Conservation (phyloP, 2,888 invertebrate genomes). For the Salticus scenicus region DNA sequence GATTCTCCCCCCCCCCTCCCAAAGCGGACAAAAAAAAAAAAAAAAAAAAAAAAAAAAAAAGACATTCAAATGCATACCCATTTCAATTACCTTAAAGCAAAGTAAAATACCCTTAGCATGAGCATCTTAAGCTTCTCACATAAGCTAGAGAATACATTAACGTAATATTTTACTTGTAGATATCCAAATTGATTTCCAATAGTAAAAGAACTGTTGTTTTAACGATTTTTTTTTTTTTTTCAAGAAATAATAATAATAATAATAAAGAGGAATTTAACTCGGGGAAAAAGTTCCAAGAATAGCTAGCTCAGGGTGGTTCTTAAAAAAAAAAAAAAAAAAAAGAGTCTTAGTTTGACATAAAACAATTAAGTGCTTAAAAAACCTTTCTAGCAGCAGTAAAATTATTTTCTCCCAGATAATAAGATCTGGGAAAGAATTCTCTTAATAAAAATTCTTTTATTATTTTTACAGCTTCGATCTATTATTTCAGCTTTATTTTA, state of each 20-base stretch:
- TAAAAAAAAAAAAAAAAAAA: background rate
- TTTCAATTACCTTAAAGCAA: background rate
- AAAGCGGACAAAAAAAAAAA: no score
- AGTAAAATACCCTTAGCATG: background rate
- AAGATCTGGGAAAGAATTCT: background rate
- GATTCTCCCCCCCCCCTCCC: no score
- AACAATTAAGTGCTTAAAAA: constrained; percentile 12
- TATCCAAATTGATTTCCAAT: constrained; percentile 6
- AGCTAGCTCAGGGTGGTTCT: background rate
- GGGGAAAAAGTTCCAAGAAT: background rate
- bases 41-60: background rate
- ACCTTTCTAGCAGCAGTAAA: background rate
- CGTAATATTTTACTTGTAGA: background rate
- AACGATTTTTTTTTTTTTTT: background rate
- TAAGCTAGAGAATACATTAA: constrained; percentile 1
- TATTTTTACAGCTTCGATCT: background rate
- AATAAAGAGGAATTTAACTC: background rate
- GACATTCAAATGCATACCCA: background rate
- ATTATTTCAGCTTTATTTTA: no score
- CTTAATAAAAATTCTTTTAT: background rate
- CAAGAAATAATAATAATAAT: no score
- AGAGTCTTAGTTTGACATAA: constrained; percentile 11
- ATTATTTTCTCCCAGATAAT: background rate
- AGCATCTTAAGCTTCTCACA: background rate
- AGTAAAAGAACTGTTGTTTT: background rate